Percentiles rank a stretch among this genome's conserved stretches.
phyloP scores from a whole-genome alignment of 2,888 invertebrate species.

The Gymnosoma rotundatum region DNA sequence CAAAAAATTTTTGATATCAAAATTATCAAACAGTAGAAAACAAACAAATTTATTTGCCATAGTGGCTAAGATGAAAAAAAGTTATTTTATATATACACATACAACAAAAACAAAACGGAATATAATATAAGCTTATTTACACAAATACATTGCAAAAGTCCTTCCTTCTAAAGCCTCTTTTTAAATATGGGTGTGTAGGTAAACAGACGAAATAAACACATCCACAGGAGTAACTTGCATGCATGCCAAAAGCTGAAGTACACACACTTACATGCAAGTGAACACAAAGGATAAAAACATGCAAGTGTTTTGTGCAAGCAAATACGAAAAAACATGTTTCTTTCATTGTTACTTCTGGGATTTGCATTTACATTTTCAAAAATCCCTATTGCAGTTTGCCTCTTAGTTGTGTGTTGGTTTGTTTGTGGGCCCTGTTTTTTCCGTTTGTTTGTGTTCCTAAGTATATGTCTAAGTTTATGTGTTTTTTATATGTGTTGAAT shows the following conservation, averaged over 20 bases:
- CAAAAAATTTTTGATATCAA: neutral
- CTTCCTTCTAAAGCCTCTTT: constrained; percentile 7
- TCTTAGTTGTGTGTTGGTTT: neutral
- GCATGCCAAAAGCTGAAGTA: constrained; percentile 8
- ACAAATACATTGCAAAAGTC: constrained; percentile 4
- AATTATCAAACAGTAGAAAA: constrained; percentile 34
- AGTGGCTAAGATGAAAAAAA: neutral
- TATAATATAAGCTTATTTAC: neutral
- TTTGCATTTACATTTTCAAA: constrained; percentile 37
- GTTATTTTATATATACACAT: neutral
- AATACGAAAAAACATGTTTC: neutral
- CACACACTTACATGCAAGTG: neutral
- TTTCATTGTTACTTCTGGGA: constrained; percentile 38
- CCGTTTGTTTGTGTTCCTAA: neutral
- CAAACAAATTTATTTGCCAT: constrained; percentile 48
- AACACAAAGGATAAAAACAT: neutral
- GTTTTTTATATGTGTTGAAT: constrained; percentile 12
- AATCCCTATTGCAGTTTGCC: constrained; percentile 22
- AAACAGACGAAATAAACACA: constrained; percentile 3
- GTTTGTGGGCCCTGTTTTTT: neutral
- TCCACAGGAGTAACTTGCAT: neutral
- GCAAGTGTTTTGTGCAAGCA: neutral
- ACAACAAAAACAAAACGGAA: constrained; percentile 22
- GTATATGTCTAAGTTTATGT: neutral
- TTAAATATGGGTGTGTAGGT: constrained; percentile 13